A percentile compares a stretch with the other conserved stretches of the same genome.
Conservation (phyloP, 2,113 vertebrate species). For the Lynx canadensis region DNA sequence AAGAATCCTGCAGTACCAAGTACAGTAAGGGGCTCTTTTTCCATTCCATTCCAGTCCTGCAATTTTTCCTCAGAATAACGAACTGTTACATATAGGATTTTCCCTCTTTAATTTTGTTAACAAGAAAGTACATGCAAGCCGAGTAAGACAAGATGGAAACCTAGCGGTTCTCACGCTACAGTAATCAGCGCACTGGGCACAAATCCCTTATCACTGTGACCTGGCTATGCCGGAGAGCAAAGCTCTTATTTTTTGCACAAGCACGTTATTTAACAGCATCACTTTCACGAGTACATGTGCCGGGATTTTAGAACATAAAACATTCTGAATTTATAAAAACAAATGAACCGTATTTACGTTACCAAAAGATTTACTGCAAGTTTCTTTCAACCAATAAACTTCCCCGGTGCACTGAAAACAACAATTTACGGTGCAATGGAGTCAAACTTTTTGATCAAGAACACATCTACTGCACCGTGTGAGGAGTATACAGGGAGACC, state of each 20-base stretch:
- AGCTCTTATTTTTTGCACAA: neutral
- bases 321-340: slow-evolving; percentile 18
- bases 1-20: neutral
- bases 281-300: slow-evolving; percentile 8
- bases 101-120: neutral
- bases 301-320: slow-evolving; percentile 37
- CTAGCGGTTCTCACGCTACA: neutral
- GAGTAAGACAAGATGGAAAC: neutral
- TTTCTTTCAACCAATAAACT: neutral
- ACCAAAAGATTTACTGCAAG: neutral
- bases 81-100: neutral
- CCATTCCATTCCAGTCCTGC: neutral
- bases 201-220: neutral
- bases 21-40: neutral
- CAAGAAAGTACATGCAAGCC: neutral
- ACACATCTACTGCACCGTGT: neutral
- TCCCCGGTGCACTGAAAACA: neutral
- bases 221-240: neutral
- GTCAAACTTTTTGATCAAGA: neutral
- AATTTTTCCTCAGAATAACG: slow-evolving; percentile 29
- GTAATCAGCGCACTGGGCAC: neutral
- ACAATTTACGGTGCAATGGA: neutral
- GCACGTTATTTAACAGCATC: neutral
- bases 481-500: neutral
- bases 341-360: slow-evolving; percentile 23